Conservation (phyloP, 1,140 invertebrate genomes). For the Anastatus disparis region DNA sequence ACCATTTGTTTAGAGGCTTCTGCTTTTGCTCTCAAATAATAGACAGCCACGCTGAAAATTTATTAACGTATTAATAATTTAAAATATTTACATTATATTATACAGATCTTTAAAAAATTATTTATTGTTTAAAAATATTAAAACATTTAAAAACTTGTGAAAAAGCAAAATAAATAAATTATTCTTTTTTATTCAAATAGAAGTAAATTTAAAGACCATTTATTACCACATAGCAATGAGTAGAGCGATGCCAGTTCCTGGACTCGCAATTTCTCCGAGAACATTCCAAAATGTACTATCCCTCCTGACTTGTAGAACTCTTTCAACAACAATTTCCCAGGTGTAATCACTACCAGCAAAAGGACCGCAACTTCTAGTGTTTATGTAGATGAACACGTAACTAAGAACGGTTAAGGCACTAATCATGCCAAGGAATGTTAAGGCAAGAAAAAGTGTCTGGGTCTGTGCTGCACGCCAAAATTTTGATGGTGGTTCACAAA, state of each 20-base stretch:
- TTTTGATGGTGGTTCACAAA: slow-evolving; percentile 70
- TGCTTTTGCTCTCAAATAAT: slow-evolving; percentile 75
- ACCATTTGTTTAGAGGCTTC: slow-evolving; percentile 74
- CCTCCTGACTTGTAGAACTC: slow-evolving; percentile 61
- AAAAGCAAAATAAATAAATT: neutral
- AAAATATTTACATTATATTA: neutral
- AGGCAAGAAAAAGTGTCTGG: slow-evolving; percentile 75
- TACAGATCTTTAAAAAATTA: neutral
- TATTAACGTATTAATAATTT: neutral
- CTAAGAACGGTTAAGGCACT: slow-evolving; percentile 69
- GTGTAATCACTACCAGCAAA: slow-evolving; percentile 66
- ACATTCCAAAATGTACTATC: slow-evolving; percentile 57
- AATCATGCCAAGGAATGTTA: slow-evolving; percentile 75
- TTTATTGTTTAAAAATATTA: slow-evolving; percentile 31
- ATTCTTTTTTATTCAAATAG: too few species aligned
- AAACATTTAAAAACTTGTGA: neutral
- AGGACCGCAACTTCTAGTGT: slow-evolving; percentile 69
- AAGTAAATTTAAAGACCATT: slow-evolving; percentile 19
- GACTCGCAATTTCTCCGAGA: slow-evolving; percentile 65
- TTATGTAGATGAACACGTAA: slow-evolving; percentile 70
- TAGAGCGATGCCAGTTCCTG: slow-evolving; percentile 68
- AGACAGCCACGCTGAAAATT: slow-evolving; percentile 70
- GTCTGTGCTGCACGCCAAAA: slow-evolving; percentile 79
- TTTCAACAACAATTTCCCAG: slow-evolving; percentile 65
- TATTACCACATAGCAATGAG: slow-evolving; percentile 70